phyloP scores from a whole-genome alignment of 30 jellyfish, hydroid and myxozoan species.

The Chrysaora quinquecirrha region DNA sequence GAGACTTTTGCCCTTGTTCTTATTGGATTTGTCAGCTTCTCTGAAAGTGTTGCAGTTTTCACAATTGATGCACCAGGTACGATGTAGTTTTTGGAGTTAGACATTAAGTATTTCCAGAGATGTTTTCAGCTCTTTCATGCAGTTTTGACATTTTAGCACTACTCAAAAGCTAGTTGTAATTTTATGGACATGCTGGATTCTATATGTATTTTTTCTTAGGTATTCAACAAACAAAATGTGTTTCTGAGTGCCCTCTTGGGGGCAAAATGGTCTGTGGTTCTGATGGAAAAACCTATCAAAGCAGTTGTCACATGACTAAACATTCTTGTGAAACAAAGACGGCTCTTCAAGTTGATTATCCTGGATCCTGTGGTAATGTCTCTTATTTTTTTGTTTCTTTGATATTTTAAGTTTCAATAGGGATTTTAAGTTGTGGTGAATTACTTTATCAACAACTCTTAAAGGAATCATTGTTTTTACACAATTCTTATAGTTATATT shows the following conservation, averaged over 20 bases:
- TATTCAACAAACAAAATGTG: slow-evolving; percentile 47
- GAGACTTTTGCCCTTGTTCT: too few species aligned
- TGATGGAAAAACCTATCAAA: slow-evolving; percentile 56
- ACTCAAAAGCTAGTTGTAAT: too few species aligned
- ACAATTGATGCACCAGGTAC: background rate
- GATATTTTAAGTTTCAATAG: too few species aligned
- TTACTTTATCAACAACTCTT: too few species aligned
- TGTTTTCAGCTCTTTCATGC: too few species aligned
- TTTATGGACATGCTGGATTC: too few species aligned
- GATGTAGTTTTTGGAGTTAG: background rate
- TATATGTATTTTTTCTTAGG: slow-evolving; percentile 11
- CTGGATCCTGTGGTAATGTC: slow-evolving; percentile 71
- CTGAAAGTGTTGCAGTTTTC: background rate
- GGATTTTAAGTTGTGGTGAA: too few species aligned
- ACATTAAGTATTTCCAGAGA: too few species aligned
- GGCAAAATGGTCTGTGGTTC: slow-evolving; percentile 72
- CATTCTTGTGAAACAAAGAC: slow-evolving; percentile 47
- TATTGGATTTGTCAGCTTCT: background rate
- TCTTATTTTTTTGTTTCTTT: too few species aligned
- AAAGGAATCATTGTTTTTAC: too few species aligned
- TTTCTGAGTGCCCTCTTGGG: slow-evolving; percentile 28
- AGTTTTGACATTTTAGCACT: too few species aligned
- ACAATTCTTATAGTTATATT: too few species aligned
- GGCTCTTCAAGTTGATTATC: slow-evolving; percentile 31
- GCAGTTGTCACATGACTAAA: slow-evolving; percentile 55